Evolutionary conservation across 2,797 vertebrate genomes (phyloP).

Genomic region (Gymnothorax reevesii): DNA sequence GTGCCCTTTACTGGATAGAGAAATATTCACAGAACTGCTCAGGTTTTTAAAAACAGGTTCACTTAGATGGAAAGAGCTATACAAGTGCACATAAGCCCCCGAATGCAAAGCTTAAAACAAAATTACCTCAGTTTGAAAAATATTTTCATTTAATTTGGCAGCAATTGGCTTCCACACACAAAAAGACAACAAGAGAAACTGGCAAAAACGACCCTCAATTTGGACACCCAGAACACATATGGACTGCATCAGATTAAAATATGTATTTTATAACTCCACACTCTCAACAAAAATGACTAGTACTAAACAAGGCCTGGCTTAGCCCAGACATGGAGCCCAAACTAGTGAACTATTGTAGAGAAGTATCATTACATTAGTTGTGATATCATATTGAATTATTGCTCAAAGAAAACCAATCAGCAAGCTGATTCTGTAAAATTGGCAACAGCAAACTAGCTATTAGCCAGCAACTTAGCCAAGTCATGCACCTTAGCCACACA

Average conservation of each 20-base stretch:
- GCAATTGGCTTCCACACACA: background rate
- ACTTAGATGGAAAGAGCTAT: background rate
- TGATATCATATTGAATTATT: too few relatives aligned
- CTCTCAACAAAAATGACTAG: background rate
- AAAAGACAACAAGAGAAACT: background rate
- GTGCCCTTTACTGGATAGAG: background rate
- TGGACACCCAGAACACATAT: background rate
- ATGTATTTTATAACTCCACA: background rate
- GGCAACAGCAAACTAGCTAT: too few relatives aligned
- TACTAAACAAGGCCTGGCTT: too few relatives aligned
- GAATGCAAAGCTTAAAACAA: background rate
- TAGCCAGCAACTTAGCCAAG: too few relatives aligned
- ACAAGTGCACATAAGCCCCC: background rate
- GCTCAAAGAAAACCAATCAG: too few relatives aligned
- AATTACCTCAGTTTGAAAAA: background rate
- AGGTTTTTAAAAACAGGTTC: constrained; percentile 1
- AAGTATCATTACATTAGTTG: too few relatives aligned
- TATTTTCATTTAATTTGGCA: background rate
- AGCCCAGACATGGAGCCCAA: too few relatives aligned
- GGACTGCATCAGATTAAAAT: background rate
- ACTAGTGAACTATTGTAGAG: too few relatives aligned
- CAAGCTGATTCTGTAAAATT: too few relatives aligned
- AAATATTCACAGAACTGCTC: background rate
- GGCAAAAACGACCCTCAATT: background rate
- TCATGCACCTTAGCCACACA: too few relatives aligned